Base-by-base conservation (phyloP, 2,113 vertebrate genomes). In the Corythaixoides concolor region DNA sequence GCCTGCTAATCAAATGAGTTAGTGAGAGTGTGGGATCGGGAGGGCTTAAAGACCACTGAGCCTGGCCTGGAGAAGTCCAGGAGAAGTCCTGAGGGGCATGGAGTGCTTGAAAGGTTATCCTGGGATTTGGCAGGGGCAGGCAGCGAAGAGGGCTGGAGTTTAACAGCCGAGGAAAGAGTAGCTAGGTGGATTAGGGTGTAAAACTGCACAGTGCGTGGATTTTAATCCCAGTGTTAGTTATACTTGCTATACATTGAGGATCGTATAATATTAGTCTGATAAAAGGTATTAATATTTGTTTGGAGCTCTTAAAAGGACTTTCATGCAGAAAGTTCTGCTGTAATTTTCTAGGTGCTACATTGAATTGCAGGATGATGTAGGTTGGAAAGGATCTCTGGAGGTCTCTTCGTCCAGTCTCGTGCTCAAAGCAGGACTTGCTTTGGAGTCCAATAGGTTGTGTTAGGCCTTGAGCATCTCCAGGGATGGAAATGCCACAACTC, bases 171-270 rank as follows among this genome's bases (percentile, higher is more conserved):
- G 39, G 74, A 62, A 59, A 33, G 37, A 66, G 49, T 18, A 56
- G 53, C 32, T 18, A 27, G 78, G 41, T 89, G 47, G 60, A 28
- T 94, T 74, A 62, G 20, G 21, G 39, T 19, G 6, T 62, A 41
- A 60, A 14, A 58, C 53, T 53, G 53, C 69, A 8, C 47, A 69
- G 63, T 11, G 30, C 3, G 1, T 80, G 76, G 56, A 39, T 89
- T 92, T 70, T 88, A 96, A 85, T 77, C 52, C 68, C 74, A 7
- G 4, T n/a, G 23, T 84, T 79, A 52, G n/a, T 24, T 68, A n/a
- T 3, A 35, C 17, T 53, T 92, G 62, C 70, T 69, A 28, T 77
- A 30, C 30, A 5, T 22, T 45, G 76, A 80, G 33, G 41, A 11
- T 7, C 59, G 20, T 30, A 12, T 39, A 12, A 43, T 62, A 24